These are phyloP conservation scores for Brachyhypopomus gauderio DNA, from an alignment of 2,113 vertebrate genomes.

Conservation along the genomic window DNA sequence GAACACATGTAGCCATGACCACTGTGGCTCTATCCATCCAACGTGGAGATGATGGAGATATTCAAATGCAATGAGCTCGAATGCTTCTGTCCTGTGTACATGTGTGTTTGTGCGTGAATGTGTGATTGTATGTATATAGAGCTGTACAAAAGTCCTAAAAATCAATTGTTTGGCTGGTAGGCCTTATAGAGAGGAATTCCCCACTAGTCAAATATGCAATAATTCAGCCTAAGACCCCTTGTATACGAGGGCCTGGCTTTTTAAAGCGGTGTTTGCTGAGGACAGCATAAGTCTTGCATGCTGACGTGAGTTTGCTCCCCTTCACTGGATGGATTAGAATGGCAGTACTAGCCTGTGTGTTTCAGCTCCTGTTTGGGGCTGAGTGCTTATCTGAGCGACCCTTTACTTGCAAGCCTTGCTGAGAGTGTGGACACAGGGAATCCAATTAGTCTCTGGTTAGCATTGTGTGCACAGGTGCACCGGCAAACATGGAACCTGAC, in stretches of 20 bases:
- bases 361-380: background rate
- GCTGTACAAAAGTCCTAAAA: conserved; percentile 48
- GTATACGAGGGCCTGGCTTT: conserved; percentile 42
- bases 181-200: conserved; percentile 41
- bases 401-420: conserved; percentile 15
- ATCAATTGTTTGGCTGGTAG: conserved; percentile 68
- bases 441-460: conserved; percentile 33
- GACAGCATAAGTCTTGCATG: conserved; percentile 6
- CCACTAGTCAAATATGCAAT: conserved; percentile 65
- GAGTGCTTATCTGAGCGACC: background rate
- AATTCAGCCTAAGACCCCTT: conserved; percentile 47
- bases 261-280: conserved; percentile 6
- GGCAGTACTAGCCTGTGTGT: background rate
- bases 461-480: conserved; percentile 25
- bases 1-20: conserved; percentile 33
- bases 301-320: conserved; percentile 7
- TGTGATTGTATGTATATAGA: conserved; percentile 45
- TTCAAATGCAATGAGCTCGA: conserved; percentile 54
- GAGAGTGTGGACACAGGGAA: conserved; percentile 7
- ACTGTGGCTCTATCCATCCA: conserved; percentile 55
- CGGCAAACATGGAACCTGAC: conserved; percentile 15
- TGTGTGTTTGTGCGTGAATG: conserved; percentile 52
- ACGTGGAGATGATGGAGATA: conserved; percentile 55
- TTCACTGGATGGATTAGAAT: background rate
- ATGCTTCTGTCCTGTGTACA: conserved; percentile 51